Evolutionary conservation across 2,113 vertebrate genomes (phyloP), one percentile per base, ranked within the genome.

Genomic region (Tyto alba): DNA sequence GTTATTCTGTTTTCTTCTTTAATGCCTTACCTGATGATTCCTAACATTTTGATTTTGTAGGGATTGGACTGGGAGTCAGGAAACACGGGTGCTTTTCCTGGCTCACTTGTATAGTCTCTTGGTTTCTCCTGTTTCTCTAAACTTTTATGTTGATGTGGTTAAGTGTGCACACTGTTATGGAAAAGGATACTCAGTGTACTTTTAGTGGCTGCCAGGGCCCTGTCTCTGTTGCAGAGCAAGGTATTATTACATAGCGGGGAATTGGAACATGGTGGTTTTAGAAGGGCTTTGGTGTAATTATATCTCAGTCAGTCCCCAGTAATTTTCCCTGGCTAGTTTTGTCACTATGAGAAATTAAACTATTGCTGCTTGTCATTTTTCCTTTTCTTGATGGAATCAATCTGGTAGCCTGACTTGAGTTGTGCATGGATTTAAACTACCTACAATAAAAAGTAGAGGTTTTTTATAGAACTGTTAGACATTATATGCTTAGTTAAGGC

Each of bases 81-180:
- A 64, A 50, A 23, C 21, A 10, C 6, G 5, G 8, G 9, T 85
- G 7, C 6, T 48, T 77, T 82, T 72, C 11, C 16, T 75, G 7
- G 4, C 30, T 84, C 8, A 26, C 12, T 73, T 34, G 0, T 72
- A 20, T 52, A n/a, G 30, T 72, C 22, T 80, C n/a, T 53, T 86
- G 25, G 7, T 74, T 87, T 91, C 36, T 84, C 21, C 50, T 50
- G 3, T 41, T 87, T 66, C 47, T 77, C 45, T n/a, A 4, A 66
- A 57, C 5, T 36, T 57, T 7, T 52, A 23, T 47, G 20, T 59
- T 74, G 30, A 9, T 16, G 4, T 36, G 34, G 23, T 56, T 45
- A 53, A n/a, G 23, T 47, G 32, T 59, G 4, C 2, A 2, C 1
- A 0, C 5, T 78, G 4, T 17, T 78, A 18, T 2, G 6, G 45